Evolutionary conservation across 2,797 vertebrate species (phyloP).

Genomic region (Parauchenoglanis ngamensis): DNA sequence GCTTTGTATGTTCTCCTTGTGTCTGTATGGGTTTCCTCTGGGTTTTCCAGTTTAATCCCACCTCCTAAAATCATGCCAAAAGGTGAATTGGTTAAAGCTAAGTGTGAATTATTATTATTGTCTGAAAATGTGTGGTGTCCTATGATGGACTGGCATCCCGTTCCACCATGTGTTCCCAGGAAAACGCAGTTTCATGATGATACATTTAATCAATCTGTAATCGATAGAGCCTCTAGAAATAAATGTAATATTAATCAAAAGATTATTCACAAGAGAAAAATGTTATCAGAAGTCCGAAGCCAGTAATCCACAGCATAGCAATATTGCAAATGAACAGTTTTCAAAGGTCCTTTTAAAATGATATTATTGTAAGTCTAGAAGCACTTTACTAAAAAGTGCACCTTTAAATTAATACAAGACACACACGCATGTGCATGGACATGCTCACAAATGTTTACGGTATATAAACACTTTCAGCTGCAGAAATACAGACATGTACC

Average conservation of each 20-base stretch:
- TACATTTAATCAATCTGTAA: neutral
- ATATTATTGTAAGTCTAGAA: neutral
- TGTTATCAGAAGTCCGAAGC: neutral
- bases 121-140: neutral
- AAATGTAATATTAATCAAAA: neutral
- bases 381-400: neutral
- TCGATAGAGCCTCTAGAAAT: neutral
- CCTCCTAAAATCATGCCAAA: neutral
- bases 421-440: neutral
- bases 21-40: neutral
- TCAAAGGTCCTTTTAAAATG: neutral
- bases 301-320: neutral
- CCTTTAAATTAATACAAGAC: neutral
- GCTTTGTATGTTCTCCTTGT: neutral
- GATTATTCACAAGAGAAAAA: neutral
- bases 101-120: neutral
- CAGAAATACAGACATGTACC: conserved; percentile 9
- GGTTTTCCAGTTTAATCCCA: neutral
- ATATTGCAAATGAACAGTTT: neutral
- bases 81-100: neutral
- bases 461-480: neutral
- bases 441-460: conserved; percentile 3
- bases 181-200: neutral
- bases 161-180: neutral
- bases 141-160: neutral